Conservation (phyloP, 2,888 invertebrate genomes). For the Drosophila merina region DNA sequence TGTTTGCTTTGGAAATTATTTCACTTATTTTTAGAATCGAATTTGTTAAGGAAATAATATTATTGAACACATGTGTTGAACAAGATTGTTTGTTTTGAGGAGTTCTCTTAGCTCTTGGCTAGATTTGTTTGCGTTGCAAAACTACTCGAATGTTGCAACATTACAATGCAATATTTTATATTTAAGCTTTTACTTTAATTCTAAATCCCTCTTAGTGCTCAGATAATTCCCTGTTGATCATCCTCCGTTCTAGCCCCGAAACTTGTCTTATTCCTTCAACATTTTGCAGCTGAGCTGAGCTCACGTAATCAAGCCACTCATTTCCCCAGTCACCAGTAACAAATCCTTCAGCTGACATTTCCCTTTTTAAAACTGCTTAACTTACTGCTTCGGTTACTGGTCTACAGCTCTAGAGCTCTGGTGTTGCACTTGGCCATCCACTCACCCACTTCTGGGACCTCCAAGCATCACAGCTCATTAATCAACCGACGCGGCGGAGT, state of each 20-base stretch:
- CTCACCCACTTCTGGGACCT: constrained; percentile 25
- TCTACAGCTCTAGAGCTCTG: background rate
- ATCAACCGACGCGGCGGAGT: constrained; percentile 65
- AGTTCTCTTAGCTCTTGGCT: no score
- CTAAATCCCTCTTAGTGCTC: no score
- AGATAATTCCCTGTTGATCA: background rate
- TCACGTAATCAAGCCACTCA: constrained; percentile 71
- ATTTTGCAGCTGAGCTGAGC: constrained; percentile 37
- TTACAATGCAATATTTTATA: no score
- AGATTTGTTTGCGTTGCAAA: background rate
- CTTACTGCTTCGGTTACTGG: constrained; percentile 29
- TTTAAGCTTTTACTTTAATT: no score
- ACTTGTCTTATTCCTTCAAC: background rate
- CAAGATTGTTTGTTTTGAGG: background rate
- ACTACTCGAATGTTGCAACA: background rate
- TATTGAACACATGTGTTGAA: background rate
- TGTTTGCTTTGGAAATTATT: background rate
- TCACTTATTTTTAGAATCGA: constrained; percentile 6
- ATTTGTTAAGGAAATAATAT: background rate
- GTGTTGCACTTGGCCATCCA: constrained; percentile 16
- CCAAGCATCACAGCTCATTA: constrained; percentile 67
- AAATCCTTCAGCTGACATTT: constrained; percentile 63
- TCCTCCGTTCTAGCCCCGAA: background rate
- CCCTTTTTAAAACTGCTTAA: constrained; percentile 52
- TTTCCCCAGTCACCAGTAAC: constrained; percentile 65